These are phyloP conservation scores for Amphiura filiformis DNA, from an alignment of 35 echinoderm and acorn worm genomes.

Conservation along the genomic window DNA sequence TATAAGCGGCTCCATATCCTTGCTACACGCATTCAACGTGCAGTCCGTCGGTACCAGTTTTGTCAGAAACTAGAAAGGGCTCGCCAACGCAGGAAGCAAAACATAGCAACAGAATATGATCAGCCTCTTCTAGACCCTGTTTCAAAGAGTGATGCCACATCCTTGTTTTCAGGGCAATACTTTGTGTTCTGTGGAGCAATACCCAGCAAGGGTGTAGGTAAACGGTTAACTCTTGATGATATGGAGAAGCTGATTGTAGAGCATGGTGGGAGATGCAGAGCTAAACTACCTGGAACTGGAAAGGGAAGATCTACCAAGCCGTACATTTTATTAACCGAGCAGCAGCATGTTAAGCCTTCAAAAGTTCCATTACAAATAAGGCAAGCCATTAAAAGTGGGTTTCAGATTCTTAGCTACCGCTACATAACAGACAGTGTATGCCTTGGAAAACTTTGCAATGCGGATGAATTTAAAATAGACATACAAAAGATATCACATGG, in stretches of 20 bases:
- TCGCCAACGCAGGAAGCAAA: neutral
- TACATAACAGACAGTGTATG: neutral
- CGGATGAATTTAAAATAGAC: too few species aligned
- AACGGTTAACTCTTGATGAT: neutral
- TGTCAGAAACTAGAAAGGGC: neutral
- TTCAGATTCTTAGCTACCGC: neutral
- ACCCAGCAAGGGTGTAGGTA: neutral
- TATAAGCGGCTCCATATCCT: neutral
- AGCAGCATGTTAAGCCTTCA: neutral
- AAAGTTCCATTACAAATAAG: neutral
- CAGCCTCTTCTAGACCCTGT: neutral
- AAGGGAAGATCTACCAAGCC: neutral
- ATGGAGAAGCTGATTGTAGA: neutral
- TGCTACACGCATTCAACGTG: neutral
- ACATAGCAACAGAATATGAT: neutral
- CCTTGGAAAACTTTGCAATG: too few species aligned
- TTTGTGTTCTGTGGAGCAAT: neutral
- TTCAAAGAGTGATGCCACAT: neutral
- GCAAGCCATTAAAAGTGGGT: neutral
- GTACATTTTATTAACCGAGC: neutral
- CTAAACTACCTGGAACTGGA: neutral
- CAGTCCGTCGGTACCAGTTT: neutral
- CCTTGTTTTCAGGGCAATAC: too few species aligned
- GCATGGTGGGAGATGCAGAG: neutral
- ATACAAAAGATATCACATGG: too few species aligned